phyloP scores from a whole-genome alignment of 2,113 vertebrate species.

The Emydura subglobosa region DNA sequence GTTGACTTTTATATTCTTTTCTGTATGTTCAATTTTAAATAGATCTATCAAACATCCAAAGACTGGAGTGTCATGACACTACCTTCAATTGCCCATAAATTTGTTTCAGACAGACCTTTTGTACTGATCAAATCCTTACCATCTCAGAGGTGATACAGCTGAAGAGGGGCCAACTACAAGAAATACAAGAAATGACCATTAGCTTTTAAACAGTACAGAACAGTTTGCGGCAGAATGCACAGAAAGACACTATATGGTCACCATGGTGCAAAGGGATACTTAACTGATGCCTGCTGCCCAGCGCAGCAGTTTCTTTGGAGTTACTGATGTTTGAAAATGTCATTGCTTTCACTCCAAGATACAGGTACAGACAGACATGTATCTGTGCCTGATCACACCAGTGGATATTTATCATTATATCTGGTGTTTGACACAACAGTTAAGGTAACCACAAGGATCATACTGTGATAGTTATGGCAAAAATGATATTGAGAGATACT shows the following conservation, averaged over 20 bases:
- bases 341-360: background rate
- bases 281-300: background rate
- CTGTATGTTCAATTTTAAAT: too few relatives aligned
- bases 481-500: too few relatives aligned
- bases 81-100: background rate
- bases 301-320: background rate
- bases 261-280: background rate
- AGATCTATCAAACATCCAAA: background rate
- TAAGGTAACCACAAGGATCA: background rate
- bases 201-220: background rate
- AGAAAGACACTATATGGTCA: background rate
- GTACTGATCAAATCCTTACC: background rate
- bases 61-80: background rate
- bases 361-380: background rate
- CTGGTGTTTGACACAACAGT: background rate
- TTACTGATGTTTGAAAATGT: background rate
- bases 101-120: background rate
- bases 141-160: background rate
- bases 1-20: too few relatives aligned
- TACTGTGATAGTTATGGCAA: too few relatives aligned
- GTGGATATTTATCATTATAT: background rate
- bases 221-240: background rate
- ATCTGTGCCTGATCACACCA: too few relatives aligned
- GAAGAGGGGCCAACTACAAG: background rate
- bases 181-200: background rate